Conservation (phyloP, 1,140 invertebrate genomes). For the Anastrepha obliqua region DNA sequence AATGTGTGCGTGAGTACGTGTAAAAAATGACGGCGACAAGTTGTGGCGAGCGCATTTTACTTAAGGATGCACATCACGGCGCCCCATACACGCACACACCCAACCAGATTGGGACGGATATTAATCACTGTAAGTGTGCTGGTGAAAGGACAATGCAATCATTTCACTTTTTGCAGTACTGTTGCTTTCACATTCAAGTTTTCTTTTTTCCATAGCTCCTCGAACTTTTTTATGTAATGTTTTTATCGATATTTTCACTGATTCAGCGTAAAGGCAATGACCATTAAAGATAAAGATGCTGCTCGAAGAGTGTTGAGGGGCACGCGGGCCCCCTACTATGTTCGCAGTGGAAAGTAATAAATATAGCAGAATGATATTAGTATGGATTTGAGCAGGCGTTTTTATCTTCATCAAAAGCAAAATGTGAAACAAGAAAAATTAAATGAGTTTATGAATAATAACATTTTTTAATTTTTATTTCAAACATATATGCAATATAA, state of each 20-base stretch:
- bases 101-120: not conserved
- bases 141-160: not conserved
- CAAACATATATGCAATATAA: too few species aligned
- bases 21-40: not conserved
- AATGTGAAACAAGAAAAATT: too few species aligned
- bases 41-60: not conserved
- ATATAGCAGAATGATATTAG: too few species aligned
- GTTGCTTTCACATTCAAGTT: not conserved
- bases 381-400: too few species aligned
- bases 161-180: not conserved
- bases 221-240: not conserved
- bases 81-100: not conserved
- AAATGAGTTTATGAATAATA: too few species aligned
- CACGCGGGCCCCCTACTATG: too few species aligned
- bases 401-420: too few species aligned
- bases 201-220: not conserved
- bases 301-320: not conserved
- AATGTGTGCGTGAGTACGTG: not conserved
- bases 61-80: not conserved
- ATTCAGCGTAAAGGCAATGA: not conserved
- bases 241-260: too few species aligned
- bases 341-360: too few species aligned
- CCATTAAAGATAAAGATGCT: not conserved
- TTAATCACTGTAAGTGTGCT: slow-evolving; percentile 7
- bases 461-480: too few species aligned